Conservation (phyloP, 2,113 vertebrate genomes). For the Phasianus colchicus region DNA sequence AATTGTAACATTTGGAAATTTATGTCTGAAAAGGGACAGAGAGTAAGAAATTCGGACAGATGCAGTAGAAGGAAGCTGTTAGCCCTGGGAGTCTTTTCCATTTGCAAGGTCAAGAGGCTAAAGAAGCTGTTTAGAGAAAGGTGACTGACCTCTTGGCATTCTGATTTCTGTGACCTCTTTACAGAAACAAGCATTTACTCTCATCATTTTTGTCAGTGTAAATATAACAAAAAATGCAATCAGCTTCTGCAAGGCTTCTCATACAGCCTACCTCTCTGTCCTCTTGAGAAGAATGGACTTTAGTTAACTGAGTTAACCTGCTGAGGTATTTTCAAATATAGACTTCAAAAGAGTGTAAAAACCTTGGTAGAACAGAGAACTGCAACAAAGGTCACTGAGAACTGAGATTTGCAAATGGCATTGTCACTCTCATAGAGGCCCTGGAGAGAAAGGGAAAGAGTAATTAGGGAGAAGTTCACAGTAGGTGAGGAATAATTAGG, state of each 20-base stretch:
- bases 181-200: neutral
- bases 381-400: conserved; percentile 24
- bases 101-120: neutral
- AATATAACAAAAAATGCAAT: neutral
- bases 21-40: neutral
- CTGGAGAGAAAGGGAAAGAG: conserved; percentile 15
- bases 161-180: neutral
- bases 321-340: conserved; percentile 12
- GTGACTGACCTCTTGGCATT: neutral
- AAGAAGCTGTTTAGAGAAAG: neutral
- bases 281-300: neutral
- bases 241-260: neutral
- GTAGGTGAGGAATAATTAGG: conserved; percentile 58
- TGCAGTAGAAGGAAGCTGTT: neutral
- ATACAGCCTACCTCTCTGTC: neutral
- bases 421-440: conserved; percentile 45
- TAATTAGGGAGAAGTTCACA: conserved; percentile 63
- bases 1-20: neutral
- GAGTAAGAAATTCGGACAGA: neutral
- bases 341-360: neutral
- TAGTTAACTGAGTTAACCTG: neutral
- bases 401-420: conserved; percentile 36
- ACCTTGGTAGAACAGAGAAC: neutral
- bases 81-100: neutral
- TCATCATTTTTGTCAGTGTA: neutral